A percentile compares a stretch with the other conserved stretches of the same genome.
Evolutionary conservation across 2,888 invertebrate genomes (phyloP).

Genomic region (Notodonta ziczac): DNA sequence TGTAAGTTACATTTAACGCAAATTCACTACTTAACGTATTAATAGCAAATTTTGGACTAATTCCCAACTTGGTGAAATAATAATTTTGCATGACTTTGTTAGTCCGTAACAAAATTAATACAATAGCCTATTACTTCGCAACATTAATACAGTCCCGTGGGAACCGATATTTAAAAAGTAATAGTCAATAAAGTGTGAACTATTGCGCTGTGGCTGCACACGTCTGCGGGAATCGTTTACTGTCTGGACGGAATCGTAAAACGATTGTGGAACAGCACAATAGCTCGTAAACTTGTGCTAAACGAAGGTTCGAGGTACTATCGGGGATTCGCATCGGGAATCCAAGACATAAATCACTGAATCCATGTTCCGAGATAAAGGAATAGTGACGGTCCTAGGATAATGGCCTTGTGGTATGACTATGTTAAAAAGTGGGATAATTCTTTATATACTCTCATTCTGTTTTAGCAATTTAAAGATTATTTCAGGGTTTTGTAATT

Average conservation of each 20-base stretch:
- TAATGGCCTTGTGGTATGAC: neutral
- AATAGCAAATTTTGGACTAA: too few relatives aligned
- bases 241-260: constrained; percentile 21
- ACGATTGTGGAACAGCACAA: constrained; percentile 27
- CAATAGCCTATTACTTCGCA: neutral
- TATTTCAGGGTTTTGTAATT: neutral
- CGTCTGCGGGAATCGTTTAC: constrained; percentile 15
- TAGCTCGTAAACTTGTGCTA: constrained; percentile 29
- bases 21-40: too few relatives aligned
- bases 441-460: neutral
- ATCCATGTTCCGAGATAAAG: neutral
- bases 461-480: neutral
- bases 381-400: neutral
- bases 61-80: neutral
- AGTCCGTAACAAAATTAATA: neutral
- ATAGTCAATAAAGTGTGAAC: neutral
- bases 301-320: constrained; percentile 21
- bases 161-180: constrained; percentile 2
- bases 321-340: constrained; percentile 1
- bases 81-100: neutral
- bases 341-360: neutral
- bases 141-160: neutral
- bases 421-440: neutral
- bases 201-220: neutral
- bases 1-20: too few relatives aligned